Conservation (phyloP, 1,140 invertebrate genomes). For the Callitettix versicolor region DNA sequence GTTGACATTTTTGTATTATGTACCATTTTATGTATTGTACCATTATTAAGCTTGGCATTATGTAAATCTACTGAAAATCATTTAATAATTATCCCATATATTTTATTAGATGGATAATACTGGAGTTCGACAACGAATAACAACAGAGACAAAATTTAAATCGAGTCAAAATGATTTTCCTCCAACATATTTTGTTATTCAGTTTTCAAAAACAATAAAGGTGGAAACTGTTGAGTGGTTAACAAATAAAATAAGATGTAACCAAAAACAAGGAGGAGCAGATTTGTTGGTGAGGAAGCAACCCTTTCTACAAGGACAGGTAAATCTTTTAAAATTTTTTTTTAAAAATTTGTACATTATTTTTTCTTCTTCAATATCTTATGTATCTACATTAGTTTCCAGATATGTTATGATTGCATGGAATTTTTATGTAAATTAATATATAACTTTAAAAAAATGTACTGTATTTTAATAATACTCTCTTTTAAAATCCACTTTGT, state of each 20-base stretch:
- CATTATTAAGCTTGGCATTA: too few relatives aligned
- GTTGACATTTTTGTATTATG: too few relatives aligned
- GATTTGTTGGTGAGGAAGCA: slow-evolving; percentile 45
- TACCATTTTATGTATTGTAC: too few relatives aligned
- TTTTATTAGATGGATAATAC: neutral
- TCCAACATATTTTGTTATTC: slow-evolving; percentile 41
- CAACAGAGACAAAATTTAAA: slow-evolving; percentile 1
- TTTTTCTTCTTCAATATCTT: neutral
- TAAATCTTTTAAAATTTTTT: too few relatives aligned
- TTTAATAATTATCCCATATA: too few relatives aligned
- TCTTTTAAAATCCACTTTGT: too few relatives aligned
- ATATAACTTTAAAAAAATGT: too few relatives aligned
- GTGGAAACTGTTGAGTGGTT: slow-evolving; percentile 44
- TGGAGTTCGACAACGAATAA: neutral
- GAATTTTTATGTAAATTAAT: neutral
- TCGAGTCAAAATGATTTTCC: slow-evolving; percentile 30
- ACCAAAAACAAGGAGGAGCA: slow-evolving; percentile 43
- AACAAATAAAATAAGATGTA: slow-evolving; percentile 42
- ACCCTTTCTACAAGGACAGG: slow-evolving; percentile 34
- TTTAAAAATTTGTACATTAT: neutral
- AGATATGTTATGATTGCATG: neutral
- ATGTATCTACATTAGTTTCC: neutral
- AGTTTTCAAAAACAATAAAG: slow-evolving; percentile 37
- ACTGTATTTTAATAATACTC: too few relatives aligned
- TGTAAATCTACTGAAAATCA: too few relatives aligned